Evolutionary conservation across 2,113 vertebrate species (phyloP).

Genomic region (Neoarius graeffei): DNA sequence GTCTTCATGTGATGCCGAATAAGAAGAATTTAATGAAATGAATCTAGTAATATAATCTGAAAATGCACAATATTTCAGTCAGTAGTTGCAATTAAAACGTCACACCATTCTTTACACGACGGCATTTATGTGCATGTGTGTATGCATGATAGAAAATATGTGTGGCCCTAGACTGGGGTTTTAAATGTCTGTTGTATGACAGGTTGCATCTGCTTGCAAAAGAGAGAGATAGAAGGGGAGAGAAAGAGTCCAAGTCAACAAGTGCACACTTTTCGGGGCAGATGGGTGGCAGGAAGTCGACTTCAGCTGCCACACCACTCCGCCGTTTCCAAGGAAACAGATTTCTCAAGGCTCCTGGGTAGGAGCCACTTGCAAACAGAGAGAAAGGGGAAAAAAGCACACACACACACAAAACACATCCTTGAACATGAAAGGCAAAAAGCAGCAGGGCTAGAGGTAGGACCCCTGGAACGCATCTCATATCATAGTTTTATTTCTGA

Average conservation of each 20-base stretch:
- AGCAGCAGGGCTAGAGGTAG: constrained; percentile 8
- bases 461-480: neutral
- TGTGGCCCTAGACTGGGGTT: neutral
- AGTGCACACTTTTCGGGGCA: constrained; percentile 46
- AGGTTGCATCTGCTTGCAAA: neutral
- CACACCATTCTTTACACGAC: neutral
- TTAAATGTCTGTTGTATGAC: neutral
- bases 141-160: neutral
- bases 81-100: neutral
- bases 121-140: neutral
- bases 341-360: constrained; percentile 51
- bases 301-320: constrained; percentile 52
- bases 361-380: constrained; percentile 38
- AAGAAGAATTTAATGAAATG: neutral
- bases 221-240: neutral
- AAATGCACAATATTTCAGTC: neutral
- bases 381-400: neutral
- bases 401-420: neutral
- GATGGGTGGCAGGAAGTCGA: constrained; percentile 54
- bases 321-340: constrained; percentile 58
- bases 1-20: neutral
- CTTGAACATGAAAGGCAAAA: constrained; percentile 25
- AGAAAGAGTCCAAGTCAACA: constrained; percentile 10
- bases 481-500: neutral
- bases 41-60: neutral